A percentile compares a stretch with the other conserved stretches of the same genome.
Evolutionary conservation across 2,113 vertebrate species (phyloP).

Genomic region (Terrapene triunguis): DNA sequence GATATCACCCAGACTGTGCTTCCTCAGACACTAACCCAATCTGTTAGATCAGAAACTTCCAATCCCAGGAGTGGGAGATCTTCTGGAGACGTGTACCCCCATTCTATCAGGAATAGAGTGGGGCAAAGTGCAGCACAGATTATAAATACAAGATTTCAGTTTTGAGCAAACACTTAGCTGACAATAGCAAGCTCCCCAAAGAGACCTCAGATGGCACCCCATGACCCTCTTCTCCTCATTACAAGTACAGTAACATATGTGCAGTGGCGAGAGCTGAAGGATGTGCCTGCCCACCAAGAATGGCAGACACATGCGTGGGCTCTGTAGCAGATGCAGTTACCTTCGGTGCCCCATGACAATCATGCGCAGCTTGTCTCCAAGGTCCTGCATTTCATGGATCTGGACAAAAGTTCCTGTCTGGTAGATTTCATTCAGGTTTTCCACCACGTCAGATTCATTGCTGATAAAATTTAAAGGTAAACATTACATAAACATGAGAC

Average conservation of each 20-base stretch:
- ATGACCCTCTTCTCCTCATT: too few species aligned
- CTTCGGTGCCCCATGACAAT: slow-evolving; percentile 98
- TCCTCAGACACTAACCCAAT: background rate
- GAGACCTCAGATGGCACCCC: fast-evolving
- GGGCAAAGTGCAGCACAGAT: background rate
- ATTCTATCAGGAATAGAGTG: background rate
- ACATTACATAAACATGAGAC: background rate
- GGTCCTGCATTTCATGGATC: slow-evolving; percentile 99
- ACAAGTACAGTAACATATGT: fast-evolving
- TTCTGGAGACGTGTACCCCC: background rate
- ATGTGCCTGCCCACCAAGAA: background rate
- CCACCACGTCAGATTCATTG: slow-evolving; percentile 93
- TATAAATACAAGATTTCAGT: background rate
- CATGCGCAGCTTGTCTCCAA: slow-evolving; percentile 97
- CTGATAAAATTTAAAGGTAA: slow-evolving; percentile 68
- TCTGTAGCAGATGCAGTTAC: slow-evolving; percentile 42
- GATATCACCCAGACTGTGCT: background rate
- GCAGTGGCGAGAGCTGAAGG: fast-evolving
- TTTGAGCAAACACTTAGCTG: background rate
- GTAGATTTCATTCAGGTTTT: slow-evolving; percentile 92
- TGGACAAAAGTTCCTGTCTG: slow-evolving; percentile 96
- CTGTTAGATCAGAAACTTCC: background rate
- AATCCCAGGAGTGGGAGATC: background rate
- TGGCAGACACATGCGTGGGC: background rate
- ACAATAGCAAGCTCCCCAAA: background rate